Percentiles rank a stretch among this genome's conserved stretches.
phyloP scores from a whole-genome alignment of 23 tunicate genomes.

The Trididemnum clinides region DNA sequence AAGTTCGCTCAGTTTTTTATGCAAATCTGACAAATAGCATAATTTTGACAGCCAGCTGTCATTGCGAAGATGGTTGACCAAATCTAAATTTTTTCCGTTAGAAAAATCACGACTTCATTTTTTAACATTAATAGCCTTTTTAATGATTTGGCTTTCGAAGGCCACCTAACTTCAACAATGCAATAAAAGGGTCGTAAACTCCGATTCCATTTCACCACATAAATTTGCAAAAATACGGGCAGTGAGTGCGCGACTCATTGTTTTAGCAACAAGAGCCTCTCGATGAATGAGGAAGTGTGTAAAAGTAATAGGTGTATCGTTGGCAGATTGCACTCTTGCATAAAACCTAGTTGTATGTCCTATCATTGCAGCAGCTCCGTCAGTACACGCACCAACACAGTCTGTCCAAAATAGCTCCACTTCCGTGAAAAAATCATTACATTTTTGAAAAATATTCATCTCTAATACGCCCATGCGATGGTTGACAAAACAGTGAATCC shows the following conservation, averaged over 20 bases:
- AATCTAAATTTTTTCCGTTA: constrained; percentile 43
- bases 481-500: constrained; percentile 42
- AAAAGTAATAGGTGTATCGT: constrained; percentile 57
- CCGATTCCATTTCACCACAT: constrained; percentile 57
- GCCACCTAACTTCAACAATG: constrained; percentile 66
- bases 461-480: constrained; percentile 40
- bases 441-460: constrained; percentile 54
- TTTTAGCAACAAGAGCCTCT: constrained; percentile 43
- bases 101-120: constrained; percentile 50
- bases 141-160: constrained; percentile 48
- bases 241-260: constrained; percentile 54
- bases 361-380: constrained; percentile 66
- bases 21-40: constrained; percentile 61
- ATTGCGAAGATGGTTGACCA: constrained; percentile 52
- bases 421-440: constrained; percentile 40
- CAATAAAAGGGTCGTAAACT: constrained; percentile 36
- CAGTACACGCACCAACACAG: constrained; percentile 55
- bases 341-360: constrained; percentile 49
- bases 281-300: constrained; percentile 27
- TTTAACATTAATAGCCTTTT: constrained; percentile 56
- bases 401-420: constrained; percentile 55
- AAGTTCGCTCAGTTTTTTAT: constrained; percentile 51
- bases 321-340: constrained; percentile 55
- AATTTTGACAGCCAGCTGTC: constrained; percentile 49
- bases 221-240: constrained; percentile 49